Evolutionary conservation across 2,888 invertebrate genomes (phyloP).

Genomic region (Agrilus biguttatus): DNA sequence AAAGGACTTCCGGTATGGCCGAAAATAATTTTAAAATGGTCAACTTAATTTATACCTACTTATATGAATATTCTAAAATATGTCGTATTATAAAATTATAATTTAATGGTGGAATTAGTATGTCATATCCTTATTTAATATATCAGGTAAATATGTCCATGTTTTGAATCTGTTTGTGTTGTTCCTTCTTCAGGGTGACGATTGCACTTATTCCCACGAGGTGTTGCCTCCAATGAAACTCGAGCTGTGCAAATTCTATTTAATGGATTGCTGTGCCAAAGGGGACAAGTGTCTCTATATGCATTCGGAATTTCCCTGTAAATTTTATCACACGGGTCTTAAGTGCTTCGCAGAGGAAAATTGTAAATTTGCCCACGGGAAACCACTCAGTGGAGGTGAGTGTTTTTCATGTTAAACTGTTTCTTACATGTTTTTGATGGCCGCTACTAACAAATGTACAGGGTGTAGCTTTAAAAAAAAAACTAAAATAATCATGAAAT

Average conservation of each 20-base stretch:
- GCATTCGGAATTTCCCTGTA: slow-evolving; percentile 95
- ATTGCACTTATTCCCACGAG: slow-evolving; percentile 79
- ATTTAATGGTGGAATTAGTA: too few relatives aligned
- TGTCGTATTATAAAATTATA: background rate
- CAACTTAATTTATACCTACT: too few relatives aligned
- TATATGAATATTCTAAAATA: too few relatives aligned
- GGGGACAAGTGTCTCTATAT: slow-evolving; percentile 90
- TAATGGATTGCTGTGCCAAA: slow-evolving; percentile 91
- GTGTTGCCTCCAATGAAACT: slow-evolving; percentile 69
- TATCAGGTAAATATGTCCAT: too few relatives aligned
- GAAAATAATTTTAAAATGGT: background rate
- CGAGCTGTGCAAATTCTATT: slow-evolving; percentile 92
- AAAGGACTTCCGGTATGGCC: too few relatives aligned
- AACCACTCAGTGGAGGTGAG: slow-evolving; percentile 64
- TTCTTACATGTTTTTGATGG: background rate
- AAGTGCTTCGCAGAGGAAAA: slow-evolving; percentile 62
- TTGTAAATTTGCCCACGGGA: slow-evolving; percentile 88
- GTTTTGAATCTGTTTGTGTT: background rate
- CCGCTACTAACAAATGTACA: too few relatives aligned
- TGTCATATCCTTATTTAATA: background rate
- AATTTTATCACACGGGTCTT: slow-evolving; percentile 88
- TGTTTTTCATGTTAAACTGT: background rate
- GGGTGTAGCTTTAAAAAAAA: too few relatives aligned
- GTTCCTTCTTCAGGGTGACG: slow-evolving; percentile 44
- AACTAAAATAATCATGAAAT: too few relatives aligned